A percentile compares a stretch with the other conserved stretches of the same genome.
phyloP scores from a whole-genome alignment of 2,888 invertebrate genomes.

The Campoletis raptor region DNA sequence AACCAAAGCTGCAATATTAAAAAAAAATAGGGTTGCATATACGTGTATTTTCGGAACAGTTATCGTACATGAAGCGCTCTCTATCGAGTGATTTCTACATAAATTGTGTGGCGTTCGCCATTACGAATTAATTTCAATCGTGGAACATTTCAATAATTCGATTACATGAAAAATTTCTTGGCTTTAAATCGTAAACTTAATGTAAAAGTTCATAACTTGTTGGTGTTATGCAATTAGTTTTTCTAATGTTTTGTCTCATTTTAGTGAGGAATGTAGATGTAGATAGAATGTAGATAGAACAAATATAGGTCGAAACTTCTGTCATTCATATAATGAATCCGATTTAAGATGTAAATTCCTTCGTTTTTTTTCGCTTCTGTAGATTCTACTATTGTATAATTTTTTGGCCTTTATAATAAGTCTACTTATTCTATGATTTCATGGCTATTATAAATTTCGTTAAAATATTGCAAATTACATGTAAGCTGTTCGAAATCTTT shows the following conservation, averaged over 20 bases:
- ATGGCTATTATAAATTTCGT: not conserved
- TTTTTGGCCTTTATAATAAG: not conserved
- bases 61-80: slow-evolving; percentile 27
- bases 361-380: not conserved
- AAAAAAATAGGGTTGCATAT: slow-evolving; percentile 26
- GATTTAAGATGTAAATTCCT: not conserved
- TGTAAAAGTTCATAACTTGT: not conserved
- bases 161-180: not conserved
- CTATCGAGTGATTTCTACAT: slow-evolving; percentile 15
- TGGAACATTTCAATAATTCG: not conserved
- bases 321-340: not conserved
- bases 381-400: not conserved
- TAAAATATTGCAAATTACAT: not conserved
- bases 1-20: slow-evolving; percentile 21
- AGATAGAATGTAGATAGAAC: too few species aligned
- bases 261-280: not conserved
- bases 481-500: not conserved
- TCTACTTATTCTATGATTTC: not conserved
- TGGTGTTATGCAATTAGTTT: not conserved
- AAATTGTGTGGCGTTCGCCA: not conserved
- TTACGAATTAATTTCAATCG: not conserved
- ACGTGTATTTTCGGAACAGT: not conserved
- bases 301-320: not conserved
- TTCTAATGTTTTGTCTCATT: not conserved
- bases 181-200: not conserved